Conservation (phyloP, 1,140 invertebrate species). For the Lasioglossum albipes region DNA sequence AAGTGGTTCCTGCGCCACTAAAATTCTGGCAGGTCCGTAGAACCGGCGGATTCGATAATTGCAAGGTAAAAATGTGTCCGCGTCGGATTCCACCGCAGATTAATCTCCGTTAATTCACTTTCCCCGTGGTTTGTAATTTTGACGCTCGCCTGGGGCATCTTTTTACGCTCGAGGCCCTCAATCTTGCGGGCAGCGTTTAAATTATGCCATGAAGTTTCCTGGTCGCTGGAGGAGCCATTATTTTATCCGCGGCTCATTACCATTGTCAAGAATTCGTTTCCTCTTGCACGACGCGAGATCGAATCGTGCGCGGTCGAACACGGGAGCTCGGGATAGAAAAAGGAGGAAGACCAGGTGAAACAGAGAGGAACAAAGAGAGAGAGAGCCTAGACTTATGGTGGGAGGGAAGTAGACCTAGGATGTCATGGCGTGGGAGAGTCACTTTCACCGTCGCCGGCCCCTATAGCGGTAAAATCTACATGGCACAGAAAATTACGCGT, state of each 20-base stretch:
- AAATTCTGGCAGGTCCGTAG: not conserved
- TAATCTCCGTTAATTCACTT: constrained; percentile 10
- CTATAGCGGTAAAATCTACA: constrained; percentile 72
- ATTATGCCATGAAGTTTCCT: constrained; percentile 18
- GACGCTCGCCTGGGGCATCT: not conserved
- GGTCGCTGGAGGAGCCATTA: not conserved
- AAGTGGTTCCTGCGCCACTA: not conserved
- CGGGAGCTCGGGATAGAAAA: constrained; percentile 33
- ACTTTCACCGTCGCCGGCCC: constrained; percentile 76
- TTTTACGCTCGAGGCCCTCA: not conserved
- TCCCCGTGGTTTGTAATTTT: not conserved
- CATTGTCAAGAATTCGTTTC: constrained; percentile 50
- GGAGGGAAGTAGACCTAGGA: constrained; percentile 66
- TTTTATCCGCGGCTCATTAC: constrained; percentile 40
- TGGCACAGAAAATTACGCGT: constrained; percentile 47
- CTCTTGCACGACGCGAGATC: not conserved
- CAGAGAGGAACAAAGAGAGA: not conserved
- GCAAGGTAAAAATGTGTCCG: not conserved
- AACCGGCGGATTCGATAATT: not conserved
- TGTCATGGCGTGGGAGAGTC: constrained; percentile 79
- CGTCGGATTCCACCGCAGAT: not conserved
- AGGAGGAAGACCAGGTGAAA: constrained; percentile 49
- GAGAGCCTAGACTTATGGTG: constrained; percentile 19
- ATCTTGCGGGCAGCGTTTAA: constrained; percentile 7
- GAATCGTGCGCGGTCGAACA: constrained; percentile 26